Evolutionary conservation across 2,113 vertebrate genomes (phyloP).

Genomic region (Balaeniceps rex): DNA sequence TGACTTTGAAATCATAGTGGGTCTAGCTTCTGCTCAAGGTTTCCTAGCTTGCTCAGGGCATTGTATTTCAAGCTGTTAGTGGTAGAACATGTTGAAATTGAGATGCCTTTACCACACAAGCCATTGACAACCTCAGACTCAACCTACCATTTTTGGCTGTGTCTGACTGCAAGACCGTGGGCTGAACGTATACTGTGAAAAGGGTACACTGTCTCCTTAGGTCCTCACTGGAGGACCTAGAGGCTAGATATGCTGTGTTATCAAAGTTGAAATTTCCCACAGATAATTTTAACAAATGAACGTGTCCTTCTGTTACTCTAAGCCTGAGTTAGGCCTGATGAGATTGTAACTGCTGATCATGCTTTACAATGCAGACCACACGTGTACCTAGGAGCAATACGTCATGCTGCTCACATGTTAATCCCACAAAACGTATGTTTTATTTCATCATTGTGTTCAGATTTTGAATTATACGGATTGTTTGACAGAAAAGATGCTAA

Average conservation of each 20-base stretch:
- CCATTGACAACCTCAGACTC: neutral
- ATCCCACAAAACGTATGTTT: neutral
- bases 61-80: neutral
- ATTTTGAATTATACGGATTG: neutral
- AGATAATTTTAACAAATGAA: neutral
- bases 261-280: neutral
- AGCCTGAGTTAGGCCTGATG: neutral
- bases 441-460: neutral
- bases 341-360: neutral
- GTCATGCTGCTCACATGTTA: neutral
- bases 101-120: neutral
- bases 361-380: neutral
- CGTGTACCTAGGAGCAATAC: neutral
- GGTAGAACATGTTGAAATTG: neutral
- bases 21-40: neutral
- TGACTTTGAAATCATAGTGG: neutral
- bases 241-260: neutral
- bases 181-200: neutral
- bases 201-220: neutral
- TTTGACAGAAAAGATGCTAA: neutral
- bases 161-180: neutral
- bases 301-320: neutral
- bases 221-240: neutral
- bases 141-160: neutral
- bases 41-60: neutral